phyloP scores from a whole-genome alignment of 2,888 invertebrate species.

The Stratiomys singularior region DNA sequence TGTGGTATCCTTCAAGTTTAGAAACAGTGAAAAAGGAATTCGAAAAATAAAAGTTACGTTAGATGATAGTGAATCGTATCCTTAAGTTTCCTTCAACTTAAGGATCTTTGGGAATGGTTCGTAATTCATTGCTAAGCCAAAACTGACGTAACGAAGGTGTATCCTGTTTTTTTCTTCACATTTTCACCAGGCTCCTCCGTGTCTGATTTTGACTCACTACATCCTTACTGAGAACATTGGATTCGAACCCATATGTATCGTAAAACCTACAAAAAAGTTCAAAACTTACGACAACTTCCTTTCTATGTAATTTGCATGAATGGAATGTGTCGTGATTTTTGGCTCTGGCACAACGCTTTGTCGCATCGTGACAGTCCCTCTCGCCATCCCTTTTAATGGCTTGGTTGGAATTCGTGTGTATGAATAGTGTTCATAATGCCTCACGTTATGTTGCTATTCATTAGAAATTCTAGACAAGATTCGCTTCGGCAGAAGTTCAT shows the following conservation, averaged over 20 bases:
- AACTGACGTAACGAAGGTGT: too few relatives aligned
- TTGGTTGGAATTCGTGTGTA: background rate
- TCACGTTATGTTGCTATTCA: constrained; percentile 26
- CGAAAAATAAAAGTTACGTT: background rate
- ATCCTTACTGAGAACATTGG: too few relatives aligned
- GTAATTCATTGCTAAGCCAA: too few relatives aligned
- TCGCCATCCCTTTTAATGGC: background rate
- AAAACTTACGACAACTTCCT: constrained; percentile 13
- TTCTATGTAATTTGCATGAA: constrained; percentile 25
- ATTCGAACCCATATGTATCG: background rate
- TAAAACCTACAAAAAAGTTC: background rate
- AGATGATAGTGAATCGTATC: background rate
- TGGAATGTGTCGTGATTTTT: constrained; percentile 32
- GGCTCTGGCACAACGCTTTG: background rate
- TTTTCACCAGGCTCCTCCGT: too few relatives aligned
- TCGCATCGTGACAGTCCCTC: constrained; percentile 1
- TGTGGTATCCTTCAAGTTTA: background rate
- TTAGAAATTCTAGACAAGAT: constrained; percentile 42
- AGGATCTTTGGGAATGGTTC: too few relatives aligned
- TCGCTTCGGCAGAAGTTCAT: constrained; percentile 11
- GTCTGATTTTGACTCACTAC: too few relatives aligned
- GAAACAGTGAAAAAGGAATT: background rate
- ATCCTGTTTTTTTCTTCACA: too few relatives aligned
- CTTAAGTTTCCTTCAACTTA: background rate
- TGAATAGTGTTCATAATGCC: constrained; percentile 25